phyloP scores from a whole-genome alignment of 2,888 invertebrate species.

The Rotaria magnacalcarata region DNA sequence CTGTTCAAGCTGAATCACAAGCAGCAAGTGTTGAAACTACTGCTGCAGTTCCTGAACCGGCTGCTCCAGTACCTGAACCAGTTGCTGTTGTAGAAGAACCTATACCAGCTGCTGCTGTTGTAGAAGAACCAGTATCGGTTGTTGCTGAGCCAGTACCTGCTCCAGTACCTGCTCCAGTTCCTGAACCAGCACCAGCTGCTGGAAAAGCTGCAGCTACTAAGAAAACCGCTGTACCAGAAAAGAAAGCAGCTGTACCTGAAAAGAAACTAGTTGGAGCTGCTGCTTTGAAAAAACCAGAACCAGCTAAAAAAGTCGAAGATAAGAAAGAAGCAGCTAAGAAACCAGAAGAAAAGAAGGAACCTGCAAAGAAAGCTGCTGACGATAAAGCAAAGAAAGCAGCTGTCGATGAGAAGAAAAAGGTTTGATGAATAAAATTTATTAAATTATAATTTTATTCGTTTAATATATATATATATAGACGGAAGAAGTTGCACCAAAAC shows the following conservation, averaged over 20 bases:
- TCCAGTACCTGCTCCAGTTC: conserved; percentile 28
- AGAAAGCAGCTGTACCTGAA: conserved; percentile 46
- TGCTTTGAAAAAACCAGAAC: conserved; percentile 59
- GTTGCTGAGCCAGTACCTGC: conserved; percentile 47
- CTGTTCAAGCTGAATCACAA: neutral
- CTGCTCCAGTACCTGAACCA: conserved; percentile 60
- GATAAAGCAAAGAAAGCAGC: conserved; percentile 40
- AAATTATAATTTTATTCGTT: neutral
- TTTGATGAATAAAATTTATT: neutral
- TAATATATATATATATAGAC: neutral
- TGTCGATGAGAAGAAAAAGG: conserved; percentile 29
- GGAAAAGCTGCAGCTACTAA: conserved; percentile 39
- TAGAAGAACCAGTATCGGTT: too few relatives aligned
- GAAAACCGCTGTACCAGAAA: conserved; percentile 44
- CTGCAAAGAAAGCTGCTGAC: conserved; percentile 50
- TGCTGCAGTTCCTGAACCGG: neutral
- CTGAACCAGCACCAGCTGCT: conserved; percentile 33
- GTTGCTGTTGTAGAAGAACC: conserved; percentile 67
- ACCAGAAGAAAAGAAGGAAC: conserved; percentile 68
- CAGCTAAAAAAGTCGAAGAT: conserved; percentile 49
- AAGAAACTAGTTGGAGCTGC: conserved; percentile 55
- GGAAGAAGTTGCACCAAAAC: conserved; percentile 27
- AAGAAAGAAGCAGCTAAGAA: conserved; percentile 51
- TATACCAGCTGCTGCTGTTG: conserved; percentile 54
- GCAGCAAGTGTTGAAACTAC: neutral